Conservation (phyloP, 2,113 vertebrate species). For the Sialia sialis region DNA sequence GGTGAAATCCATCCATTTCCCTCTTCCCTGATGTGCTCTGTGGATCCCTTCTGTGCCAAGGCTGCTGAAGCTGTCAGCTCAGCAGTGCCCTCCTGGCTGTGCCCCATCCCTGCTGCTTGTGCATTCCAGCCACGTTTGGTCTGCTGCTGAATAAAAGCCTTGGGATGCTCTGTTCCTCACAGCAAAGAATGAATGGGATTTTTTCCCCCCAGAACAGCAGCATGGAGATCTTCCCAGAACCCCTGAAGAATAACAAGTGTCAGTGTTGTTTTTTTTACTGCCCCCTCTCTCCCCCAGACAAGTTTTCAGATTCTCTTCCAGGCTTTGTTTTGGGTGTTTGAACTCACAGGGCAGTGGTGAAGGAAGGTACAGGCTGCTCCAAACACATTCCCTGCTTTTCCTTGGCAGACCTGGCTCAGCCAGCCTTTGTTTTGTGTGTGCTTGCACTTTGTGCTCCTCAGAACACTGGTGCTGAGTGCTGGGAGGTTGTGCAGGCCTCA, state of each 20-base stretch:
- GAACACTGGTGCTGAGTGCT: not conserved
- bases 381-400: not conserved
- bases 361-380: not conserved
- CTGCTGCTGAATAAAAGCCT: not conserved
- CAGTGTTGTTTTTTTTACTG: not conserved
- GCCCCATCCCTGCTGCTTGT: not conserved
- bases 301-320: not conserved
- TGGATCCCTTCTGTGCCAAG: not conserved
- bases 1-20: not conserved
- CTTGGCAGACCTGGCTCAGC: not conserved
- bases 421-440: not conserved
- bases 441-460: not conserved
- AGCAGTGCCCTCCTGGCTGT: not conserved
- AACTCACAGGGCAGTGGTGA: not conserved
- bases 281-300: not conserved
- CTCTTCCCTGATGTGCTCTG: accelerated
- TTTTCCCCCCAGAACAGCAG: not conserved
- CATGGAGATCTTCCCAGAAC: not conserved
- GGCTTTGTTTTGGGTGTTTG: not conserved
- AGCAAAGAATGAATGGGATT: not conserved
- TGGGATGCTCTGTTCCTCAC: not conserved
- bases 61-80: not conserved
- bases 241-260: not conserved
- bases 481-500: not conserved
- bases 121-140: not conserved